Conservation (phyloP, 2,888 invertebrate genomes). For the Dicyrtoma fusca region DNA sequence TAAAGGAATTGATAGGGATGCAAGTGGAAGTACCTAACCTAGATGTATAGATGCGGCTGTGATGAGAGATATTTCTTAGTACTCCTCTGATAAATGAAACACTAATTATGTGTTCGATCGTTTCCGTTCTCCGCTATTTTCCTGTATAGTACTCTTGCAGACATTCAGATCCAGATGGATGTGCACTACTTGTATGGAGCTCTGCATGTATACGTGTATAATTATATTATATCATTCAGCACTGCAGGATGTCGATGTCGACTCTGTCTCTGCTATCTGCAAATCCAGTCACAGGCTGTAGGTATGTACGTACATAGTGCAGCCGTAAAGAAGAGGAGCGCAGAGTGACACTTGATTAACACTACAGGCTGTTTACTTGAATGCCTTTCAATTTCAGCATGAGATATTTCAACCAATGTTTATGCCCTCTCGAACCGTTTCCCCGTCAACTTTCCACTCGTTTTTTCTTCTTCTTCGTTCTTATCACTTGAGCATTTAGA, state of each 20-base stretch:
- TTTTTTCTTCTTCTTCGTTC: not conserved
- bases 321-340: too few relatives aligned
- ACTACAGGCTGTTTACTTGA: not conserved
- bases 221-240: too few relatives aligned
- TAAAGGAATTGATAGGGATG: not conserved
- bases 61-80: conserved; percentile 1
- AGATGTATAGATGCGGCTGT: not conserved
- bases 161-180: too few relatives aligned
- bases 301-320: too few relatives aligned
- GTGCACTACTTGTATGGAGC: too few relatives aligned
- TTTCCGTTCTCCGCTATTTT: not conserved
- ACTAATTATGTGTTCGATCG: too few relatives aligned
- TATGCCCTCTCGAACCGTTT: not conserved
- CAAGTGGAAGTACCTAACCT: not conserved
- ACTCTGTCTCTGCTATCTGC: too few relatives aligned
- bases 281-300: too few relatives aligned
- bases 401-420: not conserved
- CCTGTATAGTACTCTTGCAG: not conserved
- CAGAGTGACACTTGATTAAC: conserved; percentile 13
- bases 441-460: not conserved
- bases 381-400: conserved; percentile 1
- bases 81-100: too few relatives aligned
- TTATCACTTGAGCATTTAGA: too few relatives aligned
- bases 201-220: too few relatives aligned
- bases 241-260: too few relatives aligned